Evolutionary conservation across 2,888 invertebrate species (phyloP).

Genomic region (Smittia aterrima): DNA sequence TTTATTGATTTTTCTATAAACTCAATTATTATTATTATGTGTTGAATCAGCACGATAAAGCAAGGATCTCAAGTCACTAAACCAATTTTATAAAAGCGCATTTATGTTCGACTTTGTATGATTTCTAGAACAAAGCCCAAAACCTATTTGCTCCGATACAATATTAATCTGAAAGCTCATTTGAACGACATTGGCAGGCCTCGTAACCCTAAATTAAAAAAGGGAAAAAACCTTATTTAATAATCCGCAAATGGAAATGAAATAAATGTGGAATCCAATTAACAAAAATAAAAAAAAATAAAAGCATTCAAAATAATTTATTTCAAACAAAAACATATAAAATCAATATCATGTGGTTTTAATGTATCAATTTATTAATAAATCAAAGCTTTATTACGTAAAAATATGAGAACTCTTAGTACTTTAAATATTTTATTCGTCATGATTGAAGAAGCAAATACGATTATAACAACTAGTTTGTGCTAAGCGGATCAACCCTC

Average conservation of each 20-base stretch:
- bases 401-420: not conserved
- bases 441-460: no score
- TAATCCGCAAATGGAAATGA: slow-evolving; percentile 18
- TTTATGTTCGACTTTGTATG: not conserved
- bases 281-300: not conserved
- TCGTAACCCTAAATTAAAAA: not conserved
- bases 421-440: no score
- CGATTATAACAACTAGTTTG: no score
- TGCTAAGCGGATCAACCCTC: no score
- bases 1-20: slow-evolving; percentile 19
- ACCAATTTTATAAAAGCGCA: not conserved
- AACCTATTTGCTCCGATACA: no score
- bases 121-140: not conserved
- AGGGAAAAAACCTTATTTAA: not conserved
- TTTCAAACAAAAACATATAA: slow-evolving; percentile 21
- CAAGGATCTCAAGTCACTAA: not conserved
- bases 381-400: slow-evolving; percentile 41
- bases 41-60: not conserved
- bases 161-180: no score
- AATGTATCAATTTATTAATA: slow-evolving; percentile 40
- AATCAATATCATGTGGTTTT: slow-evolving; percentile 38
- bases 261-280: not conserved
- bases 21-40: not conserved
- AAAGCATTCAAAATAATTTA: slow-evolving; percentile 14
- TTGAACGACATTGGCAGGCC: no score